Percentiles rank a stretch among this genome's conserved stretches.
Conservation (phyloP, 2,888 invertebrate genomes). For the Synergus umbraculus region DNA sequence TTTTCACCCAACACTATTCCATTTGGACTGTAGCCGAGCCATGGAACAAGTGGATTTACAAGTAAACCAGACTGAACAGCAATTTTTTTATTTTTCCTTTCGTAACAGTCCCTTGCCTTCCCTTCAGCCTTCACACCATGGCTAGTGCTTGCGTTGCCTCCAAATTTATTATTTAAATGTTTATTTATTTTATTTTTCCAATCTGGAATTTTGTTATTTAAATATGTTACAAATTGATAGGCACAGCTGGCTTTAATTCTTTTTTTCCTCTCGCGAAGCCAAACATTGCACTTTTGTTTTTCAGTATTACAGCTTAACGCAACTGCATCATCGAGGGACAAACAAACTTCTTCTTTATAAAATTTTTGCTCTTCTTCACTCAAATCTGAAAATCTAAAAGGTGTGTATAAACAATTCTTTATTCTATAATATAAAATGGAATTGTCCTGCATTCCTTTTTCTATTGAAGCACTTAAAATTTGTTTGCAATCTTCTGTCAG, state of each 20-base stretch:
- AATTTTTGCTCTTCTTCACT: no score
- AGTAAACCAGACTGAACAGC: constrained; percentile 17
- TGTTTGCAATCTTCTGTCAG: no score
- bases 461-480: no score
- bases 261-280: constrained; percentile 3
- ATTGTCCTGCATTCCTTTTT: no score
- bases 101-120: constrained; percentile 37
- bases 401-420: no score
- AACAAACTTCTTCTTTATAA: no score
- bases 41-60: constrained; percentile 41
- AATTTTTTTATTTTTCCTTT: background rate
- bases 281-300: background rate
- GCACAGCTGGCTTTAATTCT: constrained; percentile 9
- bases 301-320: background rate
- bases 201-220: constrained; percentile 27
- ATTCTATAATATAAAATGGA: no score
- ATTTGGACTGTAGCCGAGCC: constrained; percentile 42
- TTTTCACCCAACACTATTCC: constrained; percentile 36
- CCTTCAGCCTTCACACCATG: constrained; percentile 30
- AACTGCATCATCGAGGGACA: background rate
- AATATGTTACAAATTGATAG: constrained; percentile 24
- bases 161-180: background rate
- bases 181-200: constrained; percentile 18
- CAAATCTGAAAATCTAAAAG: no score
- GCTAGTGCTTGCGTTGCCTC: constrained; percentile 28